A percentile compares a stretch with the other conserved stretches of the same genome.
Evolutionary conservation across 2,888 invertebrate species (phyloP).

Genomic region (Nudaria mundana): DNA sequence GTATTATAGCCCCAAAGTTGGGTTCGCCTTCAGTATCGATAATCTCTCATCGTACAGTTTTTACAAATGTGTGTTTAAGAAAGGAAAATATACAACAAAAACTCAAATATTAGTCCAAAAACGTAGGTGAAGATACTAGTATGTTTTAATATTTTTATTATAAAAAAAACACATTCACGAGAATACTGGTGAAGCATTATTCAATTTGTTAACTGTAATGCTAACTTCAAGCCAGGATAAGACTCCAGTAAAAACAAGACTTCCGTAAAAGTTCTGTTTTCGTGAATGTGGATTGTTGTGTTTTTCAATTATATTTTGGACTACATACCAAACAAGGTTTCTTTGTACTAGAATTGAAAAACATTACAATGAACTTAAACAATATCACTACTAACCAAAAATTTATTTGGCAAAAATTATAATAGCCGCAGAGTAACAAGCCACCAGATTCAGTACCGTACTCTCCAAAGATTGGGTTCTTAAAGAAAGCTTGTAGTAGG

Average conservation of each 20-base stretch:
- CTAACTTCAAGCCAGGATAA: neutral
- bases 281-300: conserved; percentile 45
- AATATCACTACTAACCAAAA: conserved; percentile 59
- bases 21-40: conserved; percentile 60
- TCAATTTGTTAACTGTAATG: neutral
- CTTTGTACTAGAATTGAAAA: conserved; percentile 53
- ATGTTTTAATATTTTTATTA: conserved; percentile 39
- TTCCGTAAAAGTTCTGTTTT: conserved; percentile 31
- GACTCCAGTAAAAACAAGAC: neutral
- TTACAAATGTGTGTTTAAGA: conserved; percentile 56
- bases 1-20: conserved; percentile 66
- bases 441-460: conserved; percentile 54
- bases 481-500: conserved; percentile 51
- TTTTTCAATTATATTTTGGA: conserved; percentile 51
- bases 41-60: conserved; percentile 38
- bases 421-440: conserved; percentile 67
- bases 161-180: conserved; percentile 50
- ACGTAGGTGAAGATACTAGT: conserved; percentile 70
- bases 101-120: conserved; percentile 54
- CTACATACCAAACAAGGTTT: neutral
- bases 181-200: conserved; percentile 5
- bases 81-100: conserved; percentile 38
- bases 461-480: conserved; percentile 74
- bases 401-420: conserved; percentile 65
- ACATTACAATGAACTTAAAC: conserved; percentile 34